A percentile compares a stretch with the other conserved stretches of the same genome.
Evolutionary conservation across 2,113 vertebrate species (phyloP).

Genomic region (Thamnaconus septentrionalis): DNA sequence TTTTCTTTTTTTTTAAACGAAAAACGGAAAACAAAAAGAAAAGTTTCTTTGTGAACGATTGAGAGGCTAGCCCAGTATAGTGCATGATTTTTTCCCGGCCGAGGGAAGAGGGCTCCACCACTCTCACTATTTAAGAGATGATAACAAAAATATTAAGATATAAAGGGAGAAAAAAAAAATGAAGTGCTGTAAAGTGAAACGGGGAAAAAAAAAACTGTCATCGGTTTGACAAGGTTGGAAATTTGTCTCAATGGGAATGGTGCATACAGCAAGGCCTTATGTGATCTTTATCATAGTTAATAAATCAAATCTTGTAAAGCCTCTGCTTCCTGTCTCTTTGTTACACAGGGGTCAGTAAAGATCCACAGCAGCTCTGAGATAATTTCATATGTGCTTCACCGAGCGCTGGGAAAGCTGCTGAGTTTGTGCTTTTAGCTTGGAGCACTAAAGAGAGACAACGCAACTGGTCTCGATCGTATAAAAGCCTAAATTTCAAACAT

Average conservation of each 20-base stretch:
- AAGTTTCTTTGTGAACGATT: constrained; percentile 78
- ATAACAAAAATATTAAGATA: constrained; percentile 58
- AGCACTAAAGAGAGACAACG: too few relatives aligned
- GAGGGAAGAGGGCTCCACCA: constrained; percentile 70
- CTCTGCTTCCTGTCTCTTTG: constrained; percentile 47
- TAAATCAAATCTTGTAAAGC: constrained; percentile 93
- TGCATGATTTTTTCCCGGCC: constrained; percentile 83
- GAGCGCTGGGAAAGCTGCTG: too few relatives aligned
- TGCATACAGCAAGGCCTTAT: constrained; percentile 93
- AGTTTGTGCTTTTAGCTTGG: too few relatives aligned
- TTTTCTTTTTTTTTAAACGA: constrained; percentile 47
- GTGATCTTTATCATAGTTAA: constrained; percentile 97
- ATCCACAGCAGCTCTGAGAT: too few relatives aligned
- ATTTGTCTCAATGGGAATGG: constrained; percentile 91
- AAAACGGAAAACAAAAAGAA: constrained; percentile 11
- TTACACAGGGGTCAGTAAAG: not conserved
- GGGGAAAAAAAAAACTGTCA: constrained; percentile 69
- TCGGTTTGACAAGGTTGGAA: constrained; percentile 84
- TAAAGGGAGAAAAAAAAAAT: constrained; percentile 42
- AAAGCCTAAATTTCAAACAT: too few relatives aligned
- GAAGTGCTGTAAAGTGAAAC: constrained; percentile 73
- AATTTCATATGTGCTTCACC: too few relatives aligned
- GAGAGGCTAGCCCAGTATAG: constrained; percentile 79
- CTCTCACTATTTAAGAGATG: constrained; percentile 78
- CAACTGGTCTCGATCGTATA: too few relatives aligned